Percentiles rank a stretch among this genome's conserved stretches.
These are phyloP conservation scores for Bufo bufo DNA, from an alignment of 2,113 vertebrate species.

Conservation along the genomic window DNA sequence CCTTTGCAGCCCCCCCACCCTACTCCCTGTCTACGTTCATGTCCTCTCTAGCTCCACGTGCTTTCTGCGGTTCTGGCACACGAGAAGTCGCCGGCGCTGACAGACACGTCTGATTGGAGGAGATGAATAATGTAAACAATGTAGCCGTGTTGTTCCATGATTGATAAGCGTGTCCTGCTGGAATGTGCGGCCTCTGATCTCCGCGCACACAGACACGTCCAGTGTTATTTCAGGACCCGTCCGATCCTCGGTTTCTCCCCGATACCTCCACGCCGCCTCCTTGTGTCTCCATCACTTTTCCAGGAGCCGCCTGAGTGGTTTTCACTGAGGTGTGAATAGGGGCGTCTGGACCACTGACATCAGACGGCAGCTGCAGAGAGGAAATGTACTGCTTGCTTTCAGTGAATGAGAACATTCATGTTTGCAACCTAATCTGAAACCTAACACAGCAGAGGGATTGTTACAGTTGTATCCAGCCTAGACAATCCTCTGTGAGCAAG, in stretches of 20 bases:
- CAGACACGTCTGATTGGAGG: neutral
- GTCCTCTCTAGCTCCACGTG: too few species aligned
- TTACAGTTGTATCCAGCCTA: too few species aligned
- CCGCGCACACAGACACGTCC: neutral
- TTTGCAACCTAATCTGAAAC: too few species aligned
- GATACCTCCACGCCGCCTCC: too few species aligned
- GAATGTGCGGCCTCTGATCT: conserved; percentile 35
- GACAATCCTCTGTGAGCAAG: too few species aligned
- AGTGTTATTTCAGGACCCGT: conserved; percentile 17
- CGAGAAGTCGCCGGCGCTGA: too few species aligned
- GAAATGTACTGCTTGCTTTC: too few species aligned
- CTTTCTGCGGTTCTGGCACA: neutral
- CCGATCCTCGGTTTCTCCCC: neutral
- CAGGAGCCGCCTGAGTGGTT: neutral
- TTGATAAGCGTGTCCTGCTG: neutral
- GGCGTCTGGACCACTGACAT: neutral
- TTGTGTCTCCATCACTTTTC: conserved; percentile 45
- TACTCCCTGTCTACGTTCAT: too few species aligned
- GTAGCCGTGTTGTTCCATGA: conserved; percentile 11
- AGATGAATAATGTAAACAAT: neutral
- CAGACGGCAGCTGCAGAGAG: too few species aligned
- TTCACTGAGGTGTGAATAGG: neutral
- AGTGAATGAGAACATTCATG: too few species aligned
- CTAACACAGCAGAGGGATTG: too few species aligned
- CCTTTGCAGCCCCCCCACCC: too few species aligned